These are phyloP conservation scores for Montifringilla adamsi DNA, from an alignment of 2,113 vertebrate genomes.

Conservation along the genomic window DNA sequence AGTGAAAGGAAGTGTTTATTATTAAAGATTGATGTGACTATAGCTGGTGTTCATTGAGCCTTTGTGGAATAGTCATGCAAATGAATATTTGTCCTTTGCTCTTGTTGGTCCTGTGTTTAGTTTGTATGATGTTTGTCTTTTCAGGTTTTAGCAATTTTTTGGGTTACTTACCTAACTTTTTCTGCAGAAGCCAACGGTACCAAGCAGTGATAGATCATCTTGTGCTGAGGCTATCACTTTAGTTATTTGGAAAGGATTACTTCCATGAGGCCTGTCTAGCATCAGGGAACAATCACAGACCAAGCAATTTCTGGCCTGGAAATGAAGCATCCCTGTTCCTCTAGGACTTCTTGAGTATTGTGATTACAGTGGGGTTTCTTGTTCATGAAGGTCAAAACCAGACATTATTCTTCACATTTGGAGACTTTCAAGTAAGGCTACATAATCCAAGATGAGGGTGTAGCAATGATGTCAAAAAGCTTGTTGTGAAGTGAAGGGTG, in stretches of 20 bases:
- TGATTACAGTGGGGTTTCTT: background rate
- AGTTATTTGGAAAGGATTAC: background rate
- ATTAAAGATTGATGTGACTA: background rate
- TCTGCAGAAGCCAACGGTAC: background rate
- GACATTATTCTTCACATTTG: background rate
- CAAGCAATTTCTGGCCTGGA: background rate
- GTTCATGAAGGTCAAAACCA: background rate
- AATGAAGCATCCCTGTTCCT: background rate
- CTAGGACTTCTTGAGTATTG: background rate
- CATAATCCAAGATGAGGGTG: background rate
- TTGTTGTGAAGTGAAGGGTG: background rate
- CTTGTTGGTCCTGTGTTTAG: background rate
- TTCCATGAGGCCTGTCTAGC: background rate
- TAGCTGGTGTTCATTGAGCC: background rate
- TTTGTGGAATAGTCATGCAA: background rate
- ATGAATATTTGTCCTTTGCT: background rate
- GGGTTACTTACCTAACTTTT: background rate
- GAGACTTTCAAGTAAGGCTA: background rate
- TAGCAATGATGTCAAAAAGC: background rate
- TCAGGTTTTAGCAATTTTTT: background rate
- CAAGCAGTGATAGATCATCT: background rate
- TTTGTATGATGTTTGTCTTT: background rate
- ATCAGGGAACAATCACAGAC: background rate
- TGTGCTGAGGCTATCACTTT: background rate
- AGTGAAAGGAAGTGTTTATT: background rate